Evolutionary conservation across 2,888 invertebrate species (phyloP).

Genomic region (Ptychoptera albimana): DNA sequence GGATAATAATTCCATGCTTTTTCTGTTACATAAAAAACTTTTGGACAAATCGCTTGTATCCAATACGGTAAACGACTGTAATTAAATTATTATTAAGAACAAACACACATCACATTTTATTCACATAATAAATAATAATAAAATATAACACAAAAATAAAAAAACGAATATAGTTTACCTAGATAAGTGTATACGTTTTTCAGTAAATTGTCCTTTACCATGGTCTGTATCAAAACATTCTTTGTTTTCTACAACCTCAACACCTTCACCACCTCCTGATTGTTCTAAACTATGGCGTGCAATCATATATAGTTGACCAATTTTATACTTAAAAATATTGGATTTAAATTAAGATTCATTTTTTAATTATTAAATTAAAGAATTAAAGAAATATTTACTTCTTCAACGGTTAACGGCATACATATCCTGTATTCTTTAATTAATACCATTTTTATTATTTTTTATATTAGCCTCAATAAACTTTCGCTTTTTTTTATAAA

Average conservation of each 20-base stretch:
- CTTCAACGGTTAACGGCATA: constrained; percentile 83
- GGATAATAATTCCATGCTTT: constrained; percentile 95
- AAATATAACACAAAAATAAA: too few relatives aligned
- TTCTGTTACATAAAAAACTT: constrained; percentile 83
- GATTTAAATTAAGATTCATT: constrained; percentile 3
- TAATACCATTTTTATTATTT: constrained; percentile 58
- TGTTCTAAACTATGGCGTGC: constrained; percentile 86
- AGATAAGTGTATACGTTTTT: constrained; percentile 78
- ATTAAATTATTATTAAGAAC: constrained; percentile 1
- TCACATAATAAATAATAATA: not conserved
- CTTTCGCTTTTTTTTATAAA: too few relatives aligned
- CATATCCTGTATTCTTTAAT: constrained; percentile 82
- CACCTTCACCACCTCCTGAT: constrained; percentile 77
- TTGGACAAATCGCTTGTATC: constrained; percentile 74
- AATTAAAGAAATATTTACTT: constrained; percentile 39
- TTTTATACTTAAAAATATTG: constrained; percentile 54
- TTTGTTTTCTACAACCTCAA: constrained; percentile 75
- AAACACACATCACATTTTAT: not conserved
- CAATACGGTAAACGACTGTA: constrained; percentile 76
- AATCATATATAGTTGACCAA: constrained; percentile 90
- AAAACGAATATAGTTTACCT: too few relatives aligned
- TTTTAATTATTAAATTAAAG: constrained; percentile 5
- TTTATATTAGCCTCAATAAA: too few relatives aligned
- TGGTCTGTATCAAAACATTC: constrained; percentile 62
- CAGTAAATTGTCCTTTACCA: constrained; percentile 76